Conservation (phyloP, 2,797 vertebrate genomes). For the Hozukius guyotensis region DNA sequence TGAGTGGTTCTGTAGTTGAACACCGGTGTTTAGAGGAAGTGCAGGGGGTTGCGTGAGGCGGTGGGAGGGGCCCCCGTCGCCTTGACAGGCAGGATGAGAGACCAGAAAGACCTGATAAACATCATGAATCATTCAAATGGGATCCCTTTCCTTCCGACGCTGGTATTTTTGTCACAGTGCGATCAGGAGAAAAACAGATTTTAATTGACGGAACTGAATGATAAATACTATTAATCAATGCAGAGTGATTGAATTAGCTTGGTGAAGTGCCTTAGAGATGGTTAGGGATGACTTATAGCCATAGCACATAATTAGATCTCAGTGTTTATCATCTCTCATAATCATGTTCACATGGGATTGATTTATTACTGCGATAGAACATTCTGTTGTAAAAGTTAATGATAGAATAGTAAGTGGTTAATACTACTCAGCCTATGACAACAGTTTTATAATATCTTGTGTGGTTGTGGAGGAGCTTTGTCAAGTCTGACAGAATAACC, state of each 20-base stretch:
- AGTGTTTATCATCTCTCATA: not conserved
- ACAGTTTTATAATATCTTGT: not conserved
- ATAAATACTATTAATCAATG: not conserved
- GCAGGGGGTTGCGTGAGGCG: not conserved
- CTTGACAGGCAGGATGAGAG: slow-evolving; percentile 19
- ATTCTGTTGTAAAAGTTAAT: not conserved
- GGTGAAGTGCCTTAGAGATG: not conserved
- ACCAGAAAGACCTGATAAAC: slow-evolving; percentile 8
- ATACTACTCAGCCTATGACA: not conserved
- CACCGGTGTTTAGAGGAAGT: slow-evolving; percentile 5
- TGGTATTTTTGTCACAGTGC: not conserved
- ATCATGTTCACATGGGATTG: not conserved
- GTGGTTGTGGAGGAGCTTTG: too few species aligned
- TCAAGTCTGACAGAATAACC: too few species aligned
- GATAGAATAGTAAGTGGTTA: not conserved
- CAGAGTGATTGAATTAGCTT: not conserved
- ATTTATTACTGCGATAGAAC: not conserved
- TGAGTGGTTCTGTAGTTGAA: slow-evolving; percentile 7
- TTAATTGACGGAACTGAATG: not conserved
- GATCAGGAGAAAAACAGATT: not conserved
- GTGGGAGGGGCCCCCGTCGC: not conserved
- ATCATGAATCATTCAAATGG: slow-evolving; percentile 11
- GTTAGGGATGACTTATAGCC: not conserved
- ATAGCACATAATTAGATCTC: not conserved
- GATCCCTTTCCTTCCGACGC: not conserved